These are phyloP conservation scores for Pimpla rufipes DNA, from an alignment of 2,888 invertebrate genomes.

Conservation along the genomic window DNA sequence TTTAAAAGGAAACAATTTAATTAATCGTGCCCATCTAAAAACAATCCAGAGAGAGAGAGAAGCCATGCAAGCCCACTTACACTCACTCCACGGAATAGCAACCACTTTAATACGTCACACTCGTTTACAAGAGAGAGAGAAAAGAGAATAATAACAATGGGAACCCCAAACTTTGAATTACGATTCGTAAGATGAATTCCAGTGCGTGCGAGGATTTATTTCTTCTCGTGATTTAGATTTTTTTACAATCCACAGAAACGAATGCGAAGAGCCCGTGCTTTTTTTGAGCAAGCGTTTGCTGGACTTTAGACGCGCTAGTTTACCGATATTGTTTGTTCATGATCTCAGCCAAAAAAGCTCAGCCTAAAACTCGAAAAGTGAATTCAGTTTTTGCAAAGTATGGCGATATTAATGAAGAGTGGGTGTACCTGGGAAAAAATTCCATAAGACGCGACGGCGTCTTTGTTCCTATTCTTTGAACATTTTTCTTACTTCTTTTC, in stretches of 20 bases:
- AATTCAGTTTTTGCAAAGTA: not conserved
- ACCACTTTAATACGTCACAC: slow-evolving; percentile 56
- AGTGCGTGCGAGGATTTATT: slow-evolving; percentile 36
- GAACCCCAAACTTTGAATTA: slow-evolving; percentile 37
- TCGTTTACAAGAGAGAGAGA: slow-evolving; percentile 31
- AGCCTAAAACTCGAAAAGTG: slow-evolving; percentile 8
- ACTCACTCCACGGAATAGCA: slow-evolving; percentile 45
- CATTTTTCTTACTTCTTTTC: slow-evolving; percentile 20
- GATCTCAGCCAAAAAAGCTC: slow-evolving; percentile 14
- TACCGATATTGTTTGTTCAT: slow-evolving; percentile 11
- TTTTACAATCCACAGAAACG: slow-evolving; percentile 55
- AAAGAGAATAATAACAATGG: slow-evolving; percentile 10
- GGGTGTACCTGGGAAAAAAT: slow-evolving; percentile 42
- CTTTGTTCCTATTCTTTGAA: slow-evolving; percentile 56
- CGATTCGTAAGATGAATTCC: slow-evolving; percentile 40
- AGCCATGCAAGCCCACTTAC: slow-evolving; percentile 41
- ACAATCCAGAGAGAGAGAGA: slow-evolving; percentile 1
- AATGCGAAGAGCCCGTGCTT: slow-evolving; percentile 33
- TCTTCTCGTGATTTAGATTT: slow-evolving; percentile 48
- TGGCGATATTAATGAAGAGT: slow-evolving; percentile 27
- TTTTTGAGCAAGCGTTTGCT: slow-evolving; percentile 36
- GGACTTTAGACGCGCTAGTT: slow-evolving; percentile 16
- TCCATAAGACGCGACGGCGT: slow-evolving; percentile 38
- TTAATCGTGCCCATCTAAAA: slow-evolving; percentile 13
- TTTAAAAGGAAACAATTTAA: slow-evolving; percentile 15